Conservation (phyloP, 2,888 invertebrate species). For the Rhabditoides inermis region DNA sequence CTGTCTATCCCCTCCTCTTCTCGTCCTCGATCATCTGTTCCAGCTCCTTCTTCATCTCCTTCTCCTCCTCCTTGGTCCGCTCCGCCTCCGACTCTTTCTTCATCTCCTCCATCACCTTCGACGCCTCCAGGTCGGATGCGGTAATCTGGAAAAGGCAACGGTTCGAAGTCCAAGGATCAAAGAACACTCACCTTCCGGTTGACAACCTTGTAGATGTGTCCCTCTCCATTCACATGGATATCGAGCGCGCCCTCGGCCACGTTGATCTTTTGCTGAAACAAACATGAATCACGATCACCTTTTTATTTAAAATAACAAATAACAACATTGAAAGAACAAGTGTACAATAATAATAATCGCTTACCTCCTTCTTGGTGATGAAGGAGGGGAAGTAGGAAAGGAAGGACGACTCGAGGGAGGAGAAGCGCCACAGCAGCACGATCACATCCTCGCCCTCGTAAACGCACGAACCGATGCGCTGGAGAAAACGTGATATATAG, state of each 20-base stretch:
- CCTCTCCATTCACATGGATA: constrained; percentile 27
- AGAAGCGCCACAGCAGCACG: constrained; percentile 38
- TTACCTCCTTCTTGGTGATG: constrained; percentile 31
- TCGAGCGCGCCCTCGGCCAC: constrained; percentile 39
- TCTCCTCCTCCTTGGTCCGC: constrained; percentile 16
- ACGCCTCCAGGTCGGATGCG: constrained; percentile 33
- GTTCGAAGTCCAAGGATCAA: neutral
- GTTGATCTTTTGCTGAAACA: constrained; percentile 20
- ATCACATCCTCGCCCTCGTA: constrained; percentile 43
- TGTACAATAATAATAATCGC: no score
- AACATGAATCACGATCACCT: neutral
- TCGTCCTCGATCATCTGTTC: constrained; percentile 11
- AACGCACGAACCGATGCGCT: constrained; percentile 41
- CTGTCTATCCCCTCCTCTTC: no score
- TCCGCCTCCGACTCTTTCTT: constrained; percentile 24
- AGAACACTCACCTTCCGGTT: constrained; percentile 28
- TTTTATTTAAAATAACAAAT: no score
- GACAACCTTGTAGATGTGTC: constrained; percentile 34
- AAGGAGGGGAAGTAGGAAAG: constrained; percentile 37
- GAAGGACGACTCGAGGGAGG: constrained; percentile 29
- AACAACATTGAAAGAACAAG: no score
- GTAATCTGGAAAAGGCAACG: constrained; percentile 19
- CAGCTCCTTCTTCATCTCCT: constrained; percentile 20
- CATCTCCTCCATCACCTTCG: constrained; percentile 23
- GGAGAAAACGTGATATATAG: no score